phyloP scores from a whole-genome alignment of 2,888 invertebrate species.

The Subacronicta megacephala region DNA sequence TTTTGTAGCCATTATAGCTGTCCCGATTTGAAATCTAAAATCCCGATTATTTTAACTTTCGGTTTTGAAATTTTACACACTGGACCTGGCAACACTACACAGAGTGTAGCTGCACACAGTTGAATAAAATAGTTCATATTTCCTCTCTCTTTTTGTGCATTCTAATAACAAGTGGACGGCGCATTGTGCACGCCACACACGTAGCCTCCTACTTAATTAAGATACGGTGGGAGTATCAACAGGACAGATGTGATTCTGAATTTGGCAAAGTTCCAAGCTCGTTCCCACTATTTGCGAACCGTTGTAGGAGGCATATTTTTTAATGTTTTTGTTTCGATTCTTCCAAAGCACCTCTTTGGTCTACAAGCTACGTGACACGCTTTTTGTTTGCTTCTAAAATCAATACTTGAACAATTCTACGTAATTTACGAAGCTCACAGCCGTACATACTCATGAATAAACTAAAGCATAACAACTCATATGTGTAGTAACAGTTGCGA shows the following conservation, averaged over 20 bases:
- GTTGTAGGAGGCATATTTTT: slow-evolving; percentile 37
- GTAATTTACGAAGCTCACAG: slow-evolving; percentile 9
- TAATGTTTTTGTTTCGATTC: slow-evolving; percentile 46
- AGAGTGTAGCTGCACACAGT: too few species aligned
- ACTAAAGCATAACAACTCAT: too few species aligned
- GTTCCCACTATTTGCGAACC: slow-evolving; percentile 45
- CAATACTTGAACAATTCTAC: slow-evolving; percentile 30
- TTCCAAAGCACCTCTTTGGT: slow-evolving; percentile 43
- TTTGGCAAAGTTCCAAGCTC: slow-evolving; percentile 56
- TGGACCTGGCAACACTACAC: too few species aligned
- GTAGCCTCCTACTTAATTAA: slow-evolving; percentile 56
- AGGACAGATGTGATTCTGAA: slow-evolving; percentile 47
- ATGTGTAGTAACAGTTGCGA: too few species aligned
- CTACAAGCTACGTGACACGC: slow-evolving; percentile 34
- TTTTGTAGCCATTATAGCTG: too few species aligned
- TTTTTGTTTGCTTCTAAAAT: slow-evolving; percentile 45
- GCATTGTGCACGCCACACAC: slow-evolving; percentile 34
- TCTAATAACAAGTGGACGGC: slow-evolving; percentile 4
- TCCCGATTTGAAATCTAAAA: too few species aligned
- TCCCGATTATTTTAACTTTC: too few species aligned
- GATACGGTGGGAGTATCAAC: slow-evolving; percentile 49
- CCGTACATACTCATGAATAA: slow-evolving; percentile 3
- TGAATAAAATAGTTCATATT: too few species aligned
- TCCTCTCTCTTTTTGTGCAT: too few species aligned
- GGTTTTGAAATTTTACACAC: too few species aligned